Percentiles rank a stretch among this genome's conserved stretches.
Evolutionary conservation across 2,888 invertebrate genomes (phyloP).

Genomic region (Onchidella celtica): DNA sequence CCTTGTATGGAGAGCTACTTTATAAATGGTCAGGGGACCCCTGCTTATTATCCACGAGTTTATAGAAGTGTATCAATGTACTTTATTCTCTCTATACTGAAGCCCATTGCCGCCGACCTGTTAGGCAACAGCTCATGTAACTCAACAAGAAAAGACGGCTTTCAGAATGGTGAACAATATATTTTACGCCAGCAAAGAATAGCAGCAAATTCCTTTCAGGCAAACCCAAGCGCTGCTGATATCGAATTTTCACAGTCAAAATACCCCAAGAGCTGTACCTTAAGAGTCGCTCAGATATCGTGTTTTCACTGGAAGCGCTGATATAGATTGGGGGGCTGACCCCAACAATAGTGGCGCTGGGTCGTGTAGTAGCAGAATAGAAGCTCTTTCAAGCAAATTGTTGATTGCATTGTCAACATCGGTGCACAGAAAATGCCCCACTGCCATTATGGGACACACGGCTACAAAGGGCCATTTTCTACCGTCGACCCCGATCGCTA

Average conservation of each 20-base stretch:
- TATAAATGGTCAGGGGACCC: background rate
- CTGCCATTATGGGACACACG: background rate
- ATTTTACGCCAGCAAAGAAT: slow-evolving; percentile 8
- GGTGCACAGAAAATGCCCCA: background rate
- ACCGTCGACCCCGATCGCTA: background rate
- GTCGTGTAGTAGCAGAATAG: background rate
- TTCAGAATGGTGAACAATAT: slow-evolving; percentile 24
- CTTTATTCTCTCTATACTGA: background rate
- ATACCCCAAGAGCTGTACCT: background rate
- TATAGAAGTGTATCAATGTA: slow-evolving; percentile 4
- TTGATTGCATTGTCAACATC: slow-evolving; percentile 9
- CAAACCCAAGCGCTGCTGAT: slow-evolving; percentile 1
- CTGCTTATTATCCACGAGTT: background rate
- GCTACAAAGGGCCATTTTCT: background rate
- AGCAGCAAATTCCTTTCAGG: slow-evolving; percentile 9
- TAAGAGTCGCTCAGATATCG: background rate
- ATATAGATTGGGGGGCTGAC: slow-evolving; percentile 1
- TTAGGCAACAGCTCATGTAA: slow-evolving; percentile 3
- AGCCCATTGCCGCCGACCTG: background rate
- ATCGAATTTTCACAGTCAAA: background rate
- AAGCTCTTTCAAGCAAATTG: background rate
- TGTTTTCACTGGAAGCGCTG: background rate
- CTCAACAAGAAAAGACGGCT: slow-evolving; percentile 9
- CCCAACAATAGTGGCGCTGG: slow-evolving; percentile 4
- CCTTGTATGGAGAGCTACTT: background rate